Evolutionary conservation across 2,113 vertebrate genomes (phyloP), one percentile per base, ranked within the genome.

Genomic region (Pelobates fuscus): DNA sequence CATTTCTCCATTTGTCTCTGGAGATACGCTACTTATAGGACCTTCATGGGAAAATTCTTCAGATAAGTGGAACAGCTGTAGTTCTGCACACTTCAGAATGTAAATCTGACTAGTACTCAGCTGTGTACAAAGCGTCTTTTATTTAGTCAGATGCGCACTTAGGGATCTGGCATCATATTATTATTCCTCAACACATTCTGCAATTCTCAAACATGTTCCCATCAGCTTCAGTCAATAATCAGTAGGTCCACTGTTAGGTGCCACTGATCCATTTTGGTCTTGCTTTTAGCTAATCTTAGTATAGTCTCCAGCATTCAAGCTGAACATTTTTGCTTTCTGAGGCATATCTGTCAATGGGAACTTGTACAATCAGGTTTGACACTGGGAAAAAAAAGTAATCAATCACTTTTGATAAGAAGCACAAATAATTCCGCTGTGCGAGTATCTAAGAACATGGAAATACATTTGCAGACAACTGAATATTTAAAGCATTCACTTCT

Each of bases 41-140:
- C 24, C 66, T 77, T 77, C 65, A 77, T 68, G 73, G 73, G 73
- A 77, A 77, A 68, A 68, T 32, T 57, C 37, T 27, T n/a, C 12
- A 2, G 61, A 17, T 20, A 10, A 25, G 65, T 32, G 41, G 54
- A 67, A 75, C 65, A 77, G 73, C 73, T 77, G 73, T 68, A 55
- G 25, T 59, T 60, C 29, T 60, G 46, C 26, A 12, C 24, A 15
- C 43, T 37, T 59, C 23, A 58, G n/a, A 67, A 29, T 26, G 44
- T 17, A 26, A 73, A 66, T 59, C 49, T 27, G 57, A 67, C 25
- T 49, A 29, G 5, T 26, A 27, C 14, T 41, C 14, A 63, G 60
- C 29, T 46, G 26, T 29, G 23, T 30, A 71, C 59, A 52, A 76
- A 67, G 52, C 17, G 12, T 11, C 20, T 37, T 52, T 68, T 43